Base-by-base conservation (phyloP, 2,113 vertebrate species). In the Acrocephalus kingi region DNA sequence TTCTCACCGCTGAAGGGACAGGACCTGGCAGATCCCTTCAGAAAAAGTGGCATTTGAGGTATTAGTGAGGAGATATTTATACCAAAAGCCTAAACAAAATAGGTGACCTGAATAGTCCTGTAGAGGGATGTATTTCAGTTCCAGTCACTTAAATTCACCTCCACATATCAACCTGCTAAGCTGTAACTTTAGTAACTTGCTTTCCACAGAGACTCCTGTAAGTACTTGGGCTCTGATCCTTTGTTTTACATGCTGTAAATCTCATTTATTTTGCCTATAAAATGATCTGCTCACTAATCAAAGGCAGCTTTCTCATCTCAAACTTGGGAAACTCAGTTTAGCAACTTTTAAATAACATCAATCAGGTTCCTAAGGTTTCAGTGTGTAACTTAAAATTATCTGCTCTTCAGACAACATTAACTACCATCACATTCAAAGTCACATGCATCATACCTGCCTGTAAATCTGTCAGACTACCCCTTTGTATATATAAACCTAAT, bases 401-500 rank as follows among this genome's bases (percentile, higher is more conserved):
- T 97, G 43, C 75, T 94, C 51, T 94, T 97, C 86, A 97, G 83
- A 94, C 39, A 96, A 7, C 77, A 95, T 95, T 97, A 97, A 89
- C 71, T 83, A 93, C 91, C 75, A 93, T 86, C 75, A 92, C 45
- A 93, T 95, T 97, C 89, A 89, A 96, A 97, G 92, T 92, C 87
- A 93, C 63, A 94, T 90, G 64, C 64, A 95, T 95, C 90, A 95
- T 81, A 91, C 51, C 69, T 94, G 91, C 97, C 87, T 93, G 89
- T 94, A 94, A 97, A 94, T 95, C 95, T 54, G 77, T 75, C 87
- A 80, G 43, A 82, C 33, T 71, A 91, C 66, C 80, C 75, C 82
- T 96, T 83, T 97, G 87, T 94, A 94, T 88, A 92, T 91, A 83
- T 76, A 97, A 95, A 28, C 86, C 96, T 97, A 96, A 97, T 94